Percentiles rank a stretch among this genome's conserved stretches.
Evolutionary conservation across 30 jellyfish, hydroid and myxozoan genomes (phyloP).

Genomic region (Rhopilema esculentum): DNA sequence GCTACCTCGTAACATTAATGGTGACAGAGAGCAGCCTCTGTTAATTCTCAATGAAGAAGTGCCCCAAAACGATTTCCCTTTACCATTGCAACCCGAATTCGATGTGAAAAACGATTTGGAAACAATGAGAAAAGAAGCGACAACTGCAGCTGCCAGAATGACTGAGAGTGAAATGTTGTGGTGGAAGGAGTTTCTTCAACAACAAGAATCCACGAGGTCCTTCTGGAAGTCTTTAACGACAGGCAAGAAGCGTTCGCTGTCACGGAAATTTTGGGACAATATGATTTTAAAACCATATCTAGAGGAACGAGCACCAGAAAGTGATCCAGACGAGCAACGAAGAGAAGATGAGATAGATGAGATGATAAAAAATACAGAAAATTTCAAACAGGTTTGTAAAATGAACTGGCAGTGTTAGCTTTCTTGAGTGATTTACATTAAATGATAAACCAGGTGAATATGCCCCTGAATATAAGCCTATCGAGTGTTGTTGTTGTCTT

Average conservation of each 20-base stretch:
- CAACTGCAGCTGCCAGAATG: neutral
- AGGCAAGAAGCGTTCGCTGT: neutral
- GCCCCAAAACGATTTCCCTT: neutral
- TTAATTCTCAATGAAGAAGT: no score
- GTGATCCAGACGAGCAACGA: neutral
- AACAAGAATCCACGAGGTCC: neutral
- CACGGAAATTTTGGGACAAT: neutral
- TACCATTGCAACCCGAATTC: conserved; percentile 9
- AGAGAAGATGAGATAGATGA: conserved; percentile 3
- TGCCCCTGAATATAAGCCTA: no score
- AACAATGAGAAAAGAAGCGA: neutral
- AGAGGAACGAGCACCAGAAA: neutral
- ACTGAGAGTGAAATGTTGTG: neutral
- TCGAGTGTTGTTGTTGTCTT: no score
- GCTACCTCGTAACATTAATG: neutral
- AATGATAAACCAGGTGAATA: no score
- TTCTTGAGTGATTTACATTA: no score
- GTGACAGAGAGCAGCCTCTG: neutral
- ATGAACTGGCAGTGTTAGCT: neutral
- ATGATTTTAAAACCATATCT: neutral
- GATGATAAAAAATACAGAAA: neutral
- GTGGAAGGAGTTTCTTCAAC: conserved; percentile 4
- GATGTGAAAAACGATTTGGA: conserved; percentile 2
- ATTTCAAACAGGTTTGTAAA: neutral
- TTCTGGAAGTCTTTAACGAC: neutral